Percentiles rank a stretch among this genome's conserved stretches.
Evolutionary conservation across 2,797 vertebrate genomes (phyloP).

Genomic region (Natrix natrix): DNA sequence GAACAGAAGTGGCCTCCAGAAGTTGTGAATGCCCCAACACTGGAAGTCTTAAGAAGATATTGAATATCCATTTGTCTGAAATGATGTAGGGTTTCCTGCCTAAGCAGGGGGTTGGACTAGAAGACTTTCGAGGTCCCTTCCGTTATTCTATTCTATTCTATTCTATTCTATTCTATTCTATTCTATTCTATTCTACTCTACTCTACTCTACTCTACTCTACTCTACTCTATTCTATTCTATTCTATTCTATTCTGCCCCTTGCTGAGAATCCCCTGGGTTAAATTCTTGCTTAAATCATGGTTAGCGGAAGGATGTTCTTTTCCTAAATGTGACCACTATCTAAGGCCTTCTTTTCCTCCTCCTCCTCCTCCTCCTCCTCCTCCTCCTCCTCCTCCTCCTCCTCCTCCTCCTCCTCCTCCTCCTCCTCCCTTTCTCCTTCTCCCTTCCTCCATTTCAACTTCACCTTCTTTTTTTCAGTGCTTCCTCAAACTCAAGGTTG

Average conservation of each 20-base stretch:
- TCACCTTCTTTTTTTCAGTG: background rate
- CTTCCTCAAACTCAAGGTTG: background rate
- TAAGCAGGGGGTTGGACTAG: no score
- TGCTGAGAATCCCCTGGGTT: background rate
- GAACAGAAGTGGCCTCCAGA: no score
- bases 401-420: background rate
- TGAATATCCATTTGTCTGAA: no score
- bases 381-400: background rate
- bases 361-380: background rate
- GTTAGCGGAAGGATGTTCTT: background rate
- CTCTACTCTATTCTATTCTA: no score
- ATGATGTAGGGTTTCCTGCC: no score
- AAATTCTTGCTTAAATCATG: background rate
- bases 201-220: no score
- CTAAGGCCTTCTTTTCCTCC: background rate
- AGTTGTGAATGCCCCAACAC: no score
- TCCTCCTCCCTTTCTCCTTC: background rate
- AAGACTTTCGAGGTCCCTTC: no score
- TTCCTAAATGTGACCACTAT: background rate
- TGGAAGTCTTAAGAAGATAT: no score
- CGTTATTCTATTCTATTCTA: no score
- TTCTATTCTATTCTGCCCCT: background rate
- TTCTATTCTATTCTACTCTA: no score
- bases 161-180: no score
- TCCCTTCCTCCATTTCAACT: background rate